Evolutionary conservation across 2,888 invertebrate genomes (phyloP), one percentile per base, ranked within the genome.

Genomic region (Osmoderma eremita): DNA sequence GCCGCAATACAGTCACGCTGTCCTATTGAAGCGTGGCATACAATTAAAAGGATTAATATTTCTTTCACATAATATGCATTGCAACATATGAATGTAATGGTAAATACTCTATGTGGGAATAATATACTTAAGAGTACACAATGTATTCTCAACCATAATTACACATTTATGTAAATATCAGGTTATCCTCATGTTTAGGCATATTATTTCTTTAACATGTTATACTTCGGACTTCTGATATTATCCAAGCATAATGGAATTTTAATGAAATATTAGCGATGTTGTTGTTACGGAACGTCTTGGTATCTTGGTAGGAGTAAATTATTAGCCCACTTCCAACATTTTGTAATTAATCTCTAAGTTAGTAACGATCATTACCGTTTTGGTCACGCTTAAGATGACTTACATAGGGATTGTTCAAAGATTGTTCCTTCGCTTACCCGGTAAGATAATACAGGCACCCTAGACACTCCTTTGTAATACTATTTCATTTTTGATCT

Each of bases 211-310:
- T 20, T 41, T 12, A 48, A 48, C 15, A 6, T 41, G 41, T 13
- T 18, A 41, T n/a, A n/a, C n/a, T n/a, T n/a, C 12, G 20, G 39
- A 39, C 12, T 36, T 17, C 18, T 38, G 10, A 17, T 38, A 56
- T 56, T 56, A 56, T 22, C 13, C 22, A 41, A n/a, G 39, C n/a
- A 56, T 41, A 56, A 41, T 39, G 41, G n/a, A 12, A 20, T 56
- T 56, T 41, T 20, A 56, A 56, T 56, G 41, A 56, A 56, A 22
- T 56, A 13, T 41, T 56, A 8, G n/a, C n/a, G n/a, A n/a, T n/a
- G n/a, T n/a, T n/a, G n/a, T 20, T 8, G 41, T 22, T 15, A n/a
- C 39, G 18, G 15, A 20, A 54, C 54, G 6, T 54, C 12, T 41
- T 20, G n/a, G n/a, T n/a, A 5, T 54, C 20, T 38, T 5, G 38